phyloP scores from a whole-genome alignment of 2,113 vertebrate species.

The Camelus bactrianus region DNA sequence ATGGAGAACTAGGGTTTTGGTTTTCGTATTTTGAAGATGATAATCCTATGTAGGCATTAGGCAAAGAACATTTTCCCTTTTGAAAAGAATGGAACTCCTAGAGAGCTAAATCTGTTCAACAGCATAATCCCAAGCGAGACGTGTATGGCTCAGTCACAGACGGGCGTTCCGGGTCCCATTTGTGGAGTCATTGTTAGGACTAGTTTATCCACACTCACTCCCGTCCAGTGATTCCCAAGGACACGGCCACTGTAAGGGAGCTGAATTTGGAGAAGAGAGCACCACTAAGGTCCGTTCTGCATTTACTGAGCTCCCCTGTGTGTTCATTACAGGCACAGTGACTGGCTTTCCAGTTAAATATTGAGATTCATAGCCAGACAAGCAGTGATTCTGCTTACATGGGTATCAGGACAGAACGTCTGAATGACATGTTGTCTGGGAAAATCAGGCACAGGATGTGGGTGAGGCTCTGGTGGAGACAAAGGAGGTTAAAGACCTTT shows the following conservation, averaged over 20 bases:
- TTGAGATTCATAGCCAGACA: background rate
- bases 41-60: background rate
- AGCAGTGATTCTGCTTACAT: slow-evolving; percentile 29
- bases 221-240: background rate
- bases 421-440: background rate
- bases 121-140: background rate
- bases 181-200: background rate
- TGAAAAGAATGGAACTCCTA: background rate
- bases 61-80: background rate
- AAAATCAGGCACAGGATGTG: slow-evolving; percentile 52
- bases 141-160: background rate
- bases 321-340: background rate
- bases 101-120: slow-evolving; percentile 4
- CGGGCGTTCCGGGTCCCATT: background rate
- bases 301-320: background rate
- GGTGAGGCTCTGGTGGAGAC: slow-evolving; percentile 37
- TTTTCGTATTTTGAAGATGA: slow-evolving; percentile 49
- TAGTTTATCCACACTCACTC: background rate
- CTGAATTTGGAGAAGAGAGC: background rate
- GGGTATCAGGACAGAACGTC: slow-evolving; percentile 29
- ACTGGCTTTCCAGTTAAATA: slow-evolving; percentile 57
- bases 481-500: background rate
- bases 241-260: background rate
- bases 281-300: background rate
- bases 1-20: background rate